A percentile compares a stretch with the other conserved stretches of the same genome.
Conservation (phyloP, 1,140 invertebrate species). For the Penaeus indicus region DNA sequence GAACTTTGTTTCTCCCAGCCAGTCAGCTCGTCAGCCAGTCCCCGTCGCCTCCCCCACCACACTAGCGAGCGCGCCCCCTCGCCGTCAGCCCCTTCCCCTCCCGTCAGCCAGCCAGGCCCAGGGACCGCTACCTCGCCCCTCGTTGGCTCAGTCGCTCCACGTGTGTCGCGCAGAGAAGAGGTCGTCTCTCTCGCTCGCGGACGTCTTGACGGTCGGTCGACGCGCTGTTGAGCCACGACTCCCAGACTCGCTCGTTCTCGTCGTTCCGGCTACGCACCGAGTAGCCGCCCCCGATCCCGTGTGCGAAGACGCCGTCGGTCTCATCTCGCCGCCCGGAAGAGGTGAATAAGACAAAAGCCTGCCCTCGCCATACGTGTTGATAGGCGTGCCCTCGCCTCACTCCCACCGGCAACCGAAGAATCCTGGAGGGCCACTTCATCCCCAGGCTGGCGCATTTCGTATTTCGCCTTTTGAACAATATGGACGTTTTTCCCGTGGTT, state of each 20-base stretch:
- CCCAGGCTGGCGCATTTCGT: constrained; percentile 51
- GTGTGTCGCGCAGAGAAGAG: constrained; percentile 42
- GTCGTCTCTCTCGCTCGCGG: neutral
- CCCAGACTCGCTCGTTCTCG: too few relatives aligned
- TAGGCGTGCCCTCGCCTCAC: neutral
- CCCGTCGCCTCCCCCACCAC: too few relatives aligned
- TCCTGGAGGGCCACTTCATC: constrained; percentile 51
- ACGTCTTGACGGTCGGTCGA: constrained; percentile 18
- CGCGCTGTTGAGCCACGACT: neutral
- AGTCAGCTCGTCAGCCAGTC: too few relatives aligned
- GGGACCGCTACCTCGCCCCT: constrained; percentile 12
- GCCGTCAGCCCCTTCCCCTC: neutral
- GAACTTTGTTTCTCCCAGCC: too few relatives aligned
- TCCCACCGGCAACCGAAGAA: constrained; percentile 41
- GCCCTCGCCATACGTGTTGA: neutral
- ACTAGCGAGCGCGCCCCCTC: too few relatives aligned
- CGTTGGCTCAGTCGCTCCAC: constrained; percentile 41
- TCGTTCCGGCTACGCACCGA: too few relatives aligned
- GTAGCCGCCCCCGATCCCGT: too few relatives aligned
- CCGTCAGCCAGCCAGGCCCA: constrained; percentile 33
- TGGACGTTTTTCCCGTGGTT: constrained; percentile 55
- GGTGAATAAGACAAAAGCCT: neutral
- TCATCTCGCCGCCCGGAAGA: neutral
- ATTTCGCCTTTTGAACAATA: constrained; percentile 53
- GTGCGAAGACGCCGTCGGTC: too few relatives aligned